Evolutionary conservation across 2,797 vertebrate genomes (phyloP).

Genomic region (Lycodopsis pacificus): DNA sequence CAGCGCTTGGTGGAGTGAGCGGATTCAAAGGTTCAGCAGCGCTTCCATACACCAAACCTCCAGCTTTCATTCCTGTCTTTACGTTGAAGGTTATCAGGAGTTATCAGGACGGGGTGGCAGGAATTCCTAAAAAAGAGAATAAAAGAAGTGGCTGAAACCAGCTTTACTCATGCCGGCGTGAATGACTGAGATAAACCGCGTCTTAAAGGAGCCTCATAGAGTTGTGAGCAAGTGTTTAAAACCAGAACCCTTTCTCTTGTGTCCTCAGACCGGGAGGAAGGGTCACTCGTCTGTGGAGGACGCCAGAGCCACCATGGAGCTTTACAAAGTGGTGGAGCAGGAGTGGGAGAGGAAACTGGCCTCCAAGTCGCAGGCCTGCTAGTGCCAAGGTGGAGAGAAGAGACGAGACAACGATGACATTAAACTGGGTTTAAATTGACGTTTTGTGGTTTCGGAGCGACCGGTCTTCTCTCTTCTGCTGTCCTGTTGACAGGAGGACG

Average conservation of each 20-base stretch:
- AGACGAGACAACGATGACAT: background rate
- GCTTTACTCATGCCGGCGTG: too few relatives aligned
- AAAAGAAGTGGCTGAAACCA: background rate
- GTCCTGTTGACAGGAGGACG: background rate
- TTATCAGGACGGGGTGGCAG: too few relatives aligned
- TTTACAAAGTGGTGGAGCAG: slow-evolving; percentile 90
- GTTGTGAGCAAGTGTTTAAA: too few relatives aligned
- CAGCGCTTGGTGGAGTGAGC: too few relatives aligned
- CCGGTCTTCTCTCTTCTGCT: background rate
- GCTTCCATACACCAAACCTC: too few relatives aligned
- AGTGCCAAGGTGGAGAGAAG: background rate
- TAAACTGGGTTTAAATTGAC: background rate
- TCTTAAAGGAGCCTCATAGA: too few relatives aligned
- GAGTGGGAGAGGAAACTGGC: slow-evolving; percentile 89
- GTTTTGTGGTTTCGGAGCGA: background rate
- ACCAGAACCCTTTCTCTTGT: slow-evolving; percentile 1
- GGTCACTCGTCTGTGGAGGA: slow-evolving; percentile 96
- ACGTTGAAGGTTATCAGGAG: too few relatives aligned
- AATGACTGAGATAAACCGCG: too few relatives aligned
- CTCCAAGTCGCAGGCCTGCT: slow-evolving; percentile 15
- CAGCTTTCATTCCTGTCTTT: too few relatives aligned
- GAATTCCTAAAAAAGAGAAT: background rate
- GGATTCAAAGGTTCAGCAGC: too few relatives aligned
- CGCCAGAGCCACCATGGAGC: slow-evolving; percentile 92
- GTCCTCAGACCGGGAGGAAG: slow-evolving; percentile 82